phyloP scores from a whole-genome alignment of 2,797 vertebrate genomes.

The Poeciliopsis gracilis region DNA sequence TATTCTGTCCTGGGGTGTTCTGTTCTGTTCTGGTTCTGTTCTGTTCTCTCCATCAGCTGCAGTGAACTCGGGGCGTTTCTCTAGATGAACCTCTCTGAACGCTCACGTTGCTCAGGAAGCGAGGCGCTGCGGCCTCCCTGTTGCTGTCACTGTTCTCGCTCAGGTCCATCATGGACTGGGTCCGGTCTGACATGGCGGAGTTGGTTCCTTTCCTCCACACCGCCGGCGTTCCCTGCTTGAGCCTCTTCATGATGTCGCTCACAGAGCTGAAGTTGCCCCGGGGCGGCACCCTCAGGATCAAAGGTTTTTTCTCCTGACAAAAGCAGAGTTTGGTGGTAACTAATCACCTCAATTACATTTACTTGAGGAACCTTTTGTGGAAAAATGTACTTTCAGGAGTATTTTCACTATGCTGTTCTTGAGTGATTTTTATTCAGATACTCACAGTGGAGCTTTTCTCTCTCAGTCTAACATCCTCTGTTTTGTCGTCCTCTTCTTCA shows the following conservation, averaged over 20 bases:
- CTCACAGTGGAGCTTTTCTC: conserved; percentile 57
- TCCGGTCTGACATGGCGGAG: conserved; percentile 42
- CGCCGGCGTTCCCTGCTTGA: conserved; percentile 32
- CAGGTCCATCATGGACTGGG: conserved; percentile 73
- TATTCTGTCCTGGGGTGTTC: too few relatives aligned
- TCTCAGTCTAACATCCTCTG: neutral
- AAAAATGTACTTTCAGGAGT: too few relatives aligned
- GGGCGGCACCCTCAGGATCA: conserved; percentile 66
- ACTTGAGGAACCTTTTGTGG: too few relatives aligned
- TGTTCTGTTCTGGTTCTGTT: too few relatives aligned
- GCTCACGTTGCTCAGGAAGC: conserved; percentile 66
- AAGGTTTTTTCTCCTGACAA: conserved; percentile 60
- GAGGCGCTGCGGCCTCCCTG: conserved; percentile 32
- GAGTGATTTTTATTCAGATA: neutral
- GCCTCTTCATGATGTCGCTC: conserved; percentile 73
- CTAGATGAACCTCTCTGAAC: neutral
- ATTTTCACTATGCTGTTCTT: too few relatives aligned
- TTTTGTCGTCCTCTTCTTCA: conserved; percentile 18
- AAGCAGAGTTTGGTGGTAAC: neutral
- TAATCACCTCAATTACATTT: too few relatives aligned
- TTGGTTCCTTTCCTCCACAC: conserved; percentile 14
- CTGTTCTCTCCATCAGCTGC: too few relatives aligned
- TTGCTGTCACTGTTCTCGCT: conserved; percentile 25
- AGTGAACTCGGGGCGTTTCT: neutral
- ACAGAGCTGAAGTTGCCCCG: conserved; percentile 59